Evolutionary conservation across 1,140 invertebrate genomes (phyloP), one percentile per base, ranked within the genome.

Genomic region (Heliconius himera): DNA sequence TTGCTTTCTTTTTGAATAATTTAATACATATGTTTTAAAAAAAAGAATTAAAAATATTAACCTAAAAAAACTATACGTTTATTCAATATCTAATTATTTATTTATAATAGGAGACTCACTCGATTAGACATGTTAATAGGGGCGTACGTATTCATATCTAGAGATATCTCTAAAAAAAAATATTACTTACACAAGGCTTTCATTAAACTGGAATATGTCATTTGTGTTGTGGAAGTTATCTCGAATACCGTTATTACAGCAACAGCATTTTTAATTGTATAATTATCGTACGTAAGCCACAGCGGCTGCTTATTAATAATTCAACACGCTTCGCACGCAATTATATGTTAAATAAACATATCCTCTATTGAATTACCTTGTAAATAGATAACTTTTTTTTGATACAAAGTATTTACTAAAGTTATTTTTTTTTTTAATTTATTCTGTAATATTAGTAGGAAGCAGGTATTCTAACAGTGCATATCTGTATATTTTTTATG

Each of bases 191-290:
- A 56, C 5, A 56, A 56, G 54, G 54, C 6, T 33, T 46, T 70
- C 60, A 71, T 75, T 36, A 76, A 76, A 76, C 79, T 38, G 38
- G 70, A 73, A 76, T 76, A 54, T 66, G 79, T 80, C 79, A 41
- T 66, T 80, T 66, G 74, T 56, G 73, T 26, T 76, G n/a, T 73
- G 46, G 70, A 66, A 76, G 70, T 80, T 76, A 73, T 76, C 74
- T 76, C 49, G 54, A 80, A 71, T 76, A 66, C 79, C 75, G 79
- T 77, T 81, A 77, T 81, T 66, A 81, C 49, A 73, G 46, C 76
- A 66, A 77, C 76, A 77, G 75, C 75, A 77, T 81, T 81, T 77
- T 81, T 81, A 81, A 81, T 81, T 81, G 79, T 77, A 77, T 81
- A 74, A 81, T 81, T 81, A 81, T 77, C 75, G 79, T 81, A 66